Conservation (phyloP, 2,888 invertebrate species). For the Cheilosia pagana region DNA sequence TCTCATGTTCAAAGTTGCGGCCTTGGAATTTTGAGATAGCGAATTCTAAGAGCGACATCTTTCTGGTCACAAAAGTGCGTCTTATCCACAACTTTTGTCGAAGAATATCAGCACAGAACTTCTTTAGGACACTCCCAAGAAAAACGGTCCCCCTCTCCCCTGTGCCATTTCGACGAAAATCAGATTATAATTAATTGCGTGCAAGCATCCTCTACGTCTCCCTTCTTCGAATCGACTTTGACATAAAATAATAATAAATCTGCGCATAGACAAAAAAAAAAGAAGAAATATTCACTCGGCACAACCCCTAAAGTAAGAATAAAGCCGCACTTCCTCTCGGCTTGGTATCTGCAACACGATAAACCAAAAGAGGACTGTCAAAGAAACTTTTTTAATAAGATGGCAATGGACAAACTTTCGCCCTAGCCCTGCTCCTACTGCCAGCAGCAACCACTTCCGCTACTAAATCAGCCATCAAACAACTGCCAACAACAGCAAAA, state of each 20-base stretch:
- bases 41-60: too few species aligned
- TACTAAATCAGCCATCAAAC: constrained; percentile 73
- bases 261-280: background rate
- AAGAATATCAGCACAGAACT: too few species aligned
- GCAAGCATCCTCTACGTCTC: constrained; percentile 24
- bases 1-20: too few species aligned
- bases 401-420: constrained; percentile 68
- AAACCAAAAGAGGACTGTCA: constrained; percentile 50
- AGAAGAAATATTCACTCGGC: background rate
- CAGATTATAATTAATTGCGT: constrained; percentile 40
- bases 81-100: too few species aligned
- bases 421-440: constrained; percentile 8
- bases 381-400: constrained; percentile 75
- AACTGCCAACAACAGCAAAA: constrained; percentile 73
- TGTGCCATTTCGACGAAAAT: background rate
- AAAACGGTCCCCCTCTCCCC: too few species aligned
- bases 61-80: too few species aligned
- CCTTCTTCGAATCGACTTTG: constrained; percentile 62
- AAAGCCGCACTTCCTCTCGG: constrained; percentile 13
- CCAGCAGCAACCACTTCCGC: constrained; percentile 61
- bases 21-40: too few species aligned
- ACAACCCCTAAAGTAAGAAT: background rate
- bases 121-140: too few species aligned
- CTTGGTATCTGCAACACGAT: constrained; percentile 12
- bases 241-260: constrained; percentile 38